A percentile compares a stretch with the other conserved stretches of the same genome.
These are phyloP conservation scores for Colletes collaris DNA, from an alignment of 2,888 invertebrate genomes.

Conservation along the genomic window DNA sequence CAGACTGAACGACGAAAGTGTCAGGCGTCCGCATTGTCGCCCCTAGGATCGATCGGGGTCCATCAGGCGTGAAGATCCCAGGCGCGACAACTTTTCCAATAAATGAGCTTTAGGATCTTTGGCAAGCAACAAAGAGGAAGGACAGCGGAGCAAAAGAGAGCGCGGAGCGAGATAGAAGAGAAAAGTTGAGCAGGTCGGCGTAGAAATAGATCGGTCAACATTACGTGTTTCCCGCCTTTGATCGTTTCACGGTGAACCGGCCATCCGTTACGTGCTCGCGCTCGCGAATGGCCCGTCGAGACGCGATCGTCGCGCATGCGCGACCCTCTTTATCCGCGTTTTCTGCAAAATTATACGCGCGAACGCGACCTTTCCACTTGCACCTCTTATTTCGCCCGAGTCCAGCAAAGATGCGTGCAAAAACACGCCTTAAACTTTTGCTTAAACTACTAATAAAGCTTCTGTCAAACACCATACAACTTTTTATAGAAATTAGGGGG, in stretches of 20 bases:
- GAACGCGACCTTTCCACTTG: too few relatives aligned
- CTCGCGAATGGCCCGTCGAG: conserved; percentile 4
- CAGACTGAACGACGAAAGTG: too few relatives aligned
- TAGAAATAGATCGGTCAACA: conserved; percentile 66
- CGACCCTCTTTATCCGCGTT: background rate
- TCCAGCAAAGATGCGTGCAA: too few relatives aligned
- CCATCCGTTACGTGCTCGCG: conserved; percentile 14
- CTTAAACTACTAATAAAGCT: too few relatives aligned
- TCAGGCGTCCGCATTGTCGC: too few relatives aligned
- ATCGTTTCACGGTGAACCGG: conserved; percentile 76
- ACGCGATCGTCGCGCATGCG: background rate
- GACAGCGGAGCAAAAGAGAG: conserved; percentile 13
- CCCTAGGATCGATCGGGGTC: background rate
- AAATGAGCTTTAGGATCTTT: conserved; percentile 41
- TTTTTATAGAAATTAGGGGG: too few relatives aligned
- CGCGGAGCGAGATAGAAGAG: conserved; percentile 21
- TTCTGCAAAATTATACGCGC: background rate
- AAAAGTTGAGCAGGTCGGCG: conserved; percentile 20
- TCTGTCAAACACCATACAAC: too few relatives aligned
- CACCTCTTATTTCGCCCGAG: too few relatives aligned
- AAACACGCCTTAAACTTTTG: too few relatives aligned
- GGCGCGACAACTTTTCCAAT: conserved; percentile 34
- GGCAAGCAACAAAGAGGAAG: conserved; percentile 12
- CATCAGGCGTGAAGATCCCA: conserved; percentile 17
- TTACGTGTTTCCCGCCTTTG: conserved; percentile 70